A percentile compares a stretch with the other conserved stretches of the same genome.
These are phyloP conservation scores for Salvelinus alpinus DNA, from an alignment of 2,113 vertebrate species.

Conservation along the genomic window DNA sequence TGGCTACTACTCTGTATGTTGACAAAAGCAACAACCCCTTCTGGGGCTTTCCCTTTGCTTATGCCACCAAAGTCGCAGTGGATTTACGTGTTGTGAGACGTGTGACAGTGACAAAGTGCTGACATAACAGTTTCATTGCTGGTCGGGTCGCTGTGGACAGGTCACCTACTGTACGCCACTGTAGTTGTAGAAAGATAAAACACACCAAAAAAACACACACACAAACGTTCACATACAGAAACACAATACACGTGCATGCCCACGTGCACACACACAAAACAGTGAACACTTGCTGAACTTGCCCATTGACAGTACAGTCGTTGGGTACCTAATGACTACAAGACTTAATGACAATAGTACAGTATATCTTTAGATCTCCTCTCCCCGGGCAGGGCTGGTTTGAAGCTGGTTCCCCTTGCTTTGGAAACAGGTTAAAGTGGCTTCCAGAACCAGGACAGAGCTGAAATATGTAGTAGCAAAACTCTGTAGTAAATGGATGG, in stretches of 20 bases:
- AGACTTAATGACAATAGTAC: neutral
- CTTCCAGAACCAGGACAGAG: constrained; percentile 30
- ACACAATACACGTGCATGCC: neutral
- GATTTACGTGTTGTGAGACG: constrained; percentile 27
- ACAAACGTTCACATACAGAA: neutral
- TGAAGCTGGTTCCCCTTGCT: neutral
- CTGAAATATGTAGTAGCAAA: constrained; percentile 42
- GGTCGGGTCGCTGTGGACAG: constrained; percentile 16
- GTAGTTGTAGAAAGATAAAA: constrained; percentile 16
- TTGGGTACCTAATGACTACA: constrained; percentile 30
- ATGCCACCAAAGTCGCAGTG: constrained; percentile 26
- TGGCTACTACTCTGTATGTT: neutral
- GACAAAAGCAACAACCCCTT: constrained; percentile 2
- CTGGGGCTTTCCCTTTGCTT: constrained; percentile 20
- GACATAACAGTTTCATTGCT: constrained; percentile 30
- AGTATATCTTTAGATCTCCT: constrained; percentile 21
- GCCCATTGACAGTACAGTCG: neutral
- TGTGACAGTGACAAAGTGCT: constrained; percentile 27
- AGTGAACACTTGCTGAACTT: neutral
- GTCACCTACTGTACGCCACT: constrained; percentile 17
- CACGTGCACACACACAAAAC: neutral
- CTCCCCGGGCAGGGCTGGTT: constrained; percentile 4
- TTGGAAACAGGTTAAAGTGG: constrained; percentile 31
- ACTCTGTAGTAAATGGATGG: constrained; percentile 22
- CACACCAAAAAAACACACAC: neutral